These are phyloP conservation scores for Calosoma granatense DNA, from an alignment of 1,140 invertebrate genomes.

Conservation along the genomic window DNA sequence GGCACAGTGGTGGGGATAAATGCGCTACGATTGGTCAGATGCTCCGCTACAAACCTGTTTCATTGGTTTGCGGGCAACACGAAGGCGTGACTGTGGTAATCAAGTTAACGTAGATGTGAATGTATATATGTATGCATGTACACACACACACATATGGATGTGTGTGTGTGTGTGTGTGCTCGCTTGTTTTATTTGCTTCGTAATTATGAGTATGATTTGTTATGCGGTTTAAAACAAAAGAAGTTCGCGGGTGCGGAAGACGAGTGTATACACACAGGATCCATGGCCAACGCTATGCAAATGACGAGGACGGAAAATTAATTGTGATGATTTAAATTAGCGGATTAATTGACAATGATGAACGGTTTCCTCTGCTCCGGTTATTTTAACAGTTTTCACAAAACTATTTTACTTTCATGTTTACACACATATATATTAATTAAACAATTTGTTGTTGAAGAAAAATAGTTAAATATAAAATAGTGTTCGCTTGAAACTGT, in stretches of 20 bases:
- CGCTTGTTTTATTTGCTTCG: conserved; percentile 31
- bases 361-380: not conserved
- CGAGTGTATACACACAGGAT: conserved; percentile 20
- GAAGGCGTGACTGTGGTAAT: conserved; percentile 17
- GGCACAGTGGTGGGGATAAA: not conserved
- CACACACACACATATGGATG: too few relatives aligned
- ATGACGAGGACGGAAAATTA: not conserved
- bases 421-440: too few relatives aligned
- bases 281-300: conserved; percentile 16
- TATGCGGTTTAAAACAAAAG: conserved; percentile 33
- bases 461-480: too few relatives aligned
- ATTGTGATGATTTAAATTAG: conserved; percentile 7
- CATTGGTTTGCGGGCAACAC: not conserved
- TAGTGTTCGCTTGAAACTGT: too few relatives aligned
- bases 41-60: not conserved
- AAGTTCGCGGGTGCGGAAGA: conserved; percentile 13
- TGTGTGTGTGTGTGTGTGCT: conserved; percentile 21
- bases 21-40: conserved; percentile 2
- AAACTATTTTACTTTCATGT: too few relatives aligned
- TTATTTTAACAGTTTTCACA: not conserved
- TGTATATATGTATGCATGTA: too few relatives aligned
- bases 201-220: conserved; percentile 38
- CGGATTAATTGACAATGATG: conserved; percentile 5
- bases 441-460: too few relatives aligned
- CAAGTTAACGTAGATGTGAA: conserved; percentile 11